phyloP scores from a whole-genome alignment of 2,113 vertebrate species.

The Syngnathoides biaculeatus region DNA sequence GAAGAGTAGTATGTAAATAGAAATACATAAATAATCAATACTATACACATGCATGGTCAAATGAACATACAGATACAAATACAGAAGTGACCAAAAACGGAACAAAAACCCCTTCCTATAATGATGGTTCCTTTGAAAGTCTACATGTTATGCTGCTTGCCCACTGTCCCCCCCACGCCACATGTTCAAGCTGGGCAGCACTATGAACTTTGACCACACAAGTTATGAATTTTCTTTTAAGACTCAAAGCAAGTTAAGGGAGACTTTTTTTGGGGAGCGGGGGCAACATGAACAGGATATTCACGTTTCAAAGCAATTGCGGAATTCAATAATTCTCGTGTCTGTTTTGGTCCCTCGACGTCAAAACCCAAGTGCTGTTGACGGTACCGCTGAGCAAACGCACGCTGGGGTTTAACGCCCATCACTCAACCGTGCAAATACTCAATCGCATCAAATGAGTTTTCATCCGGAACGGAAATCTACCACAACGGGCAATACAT shows the following conservation, averaged over 20 bases:
- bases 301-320: slow-evolving; percentile 70
- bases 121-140: neutral
- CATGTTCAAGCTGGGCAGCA: slow-evolving; percentile 30
- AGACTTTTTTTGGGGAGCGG: slow-evolving; percentile 43
- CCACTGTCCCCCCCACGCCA: slow-evolving; percentile 6
- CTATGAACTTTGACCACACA: slow-evolving; percentile 73
- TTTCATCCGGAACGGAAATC: neutral
- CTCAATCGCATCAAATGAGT: neutral
- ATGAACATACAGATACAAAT: too few species aligned
- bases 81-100: too few species aligned
- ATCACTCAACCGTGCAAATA: neutral
- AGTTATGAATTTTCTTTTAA: slow-evolving; percentile 74
- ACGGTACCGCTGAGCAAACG: neutral
- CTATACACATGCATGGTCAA: too few species aligned
- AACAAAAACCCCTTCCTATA: neutral
- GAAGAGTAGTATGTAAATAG: neutral
- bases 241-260: slow-evolving; percentile 58
- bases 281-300: slow-evolving; percentile 66
- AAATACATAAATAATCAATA: neutral
- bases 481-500: neutral
- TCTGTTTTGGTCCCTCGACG: slow-evolving; percentile 56
- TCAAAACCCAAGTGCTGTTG: slow-evolving; percentile 17
- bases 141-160: neutral
- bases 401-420: neutral
- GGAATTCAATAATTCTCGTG: slow-evolving; percentile 51